Percentiles rank a stretch among this genome's conserved stretches.
Conservation (phyloP, 2,888 invertebrate species). For the Salticus scenicus region DNA sequence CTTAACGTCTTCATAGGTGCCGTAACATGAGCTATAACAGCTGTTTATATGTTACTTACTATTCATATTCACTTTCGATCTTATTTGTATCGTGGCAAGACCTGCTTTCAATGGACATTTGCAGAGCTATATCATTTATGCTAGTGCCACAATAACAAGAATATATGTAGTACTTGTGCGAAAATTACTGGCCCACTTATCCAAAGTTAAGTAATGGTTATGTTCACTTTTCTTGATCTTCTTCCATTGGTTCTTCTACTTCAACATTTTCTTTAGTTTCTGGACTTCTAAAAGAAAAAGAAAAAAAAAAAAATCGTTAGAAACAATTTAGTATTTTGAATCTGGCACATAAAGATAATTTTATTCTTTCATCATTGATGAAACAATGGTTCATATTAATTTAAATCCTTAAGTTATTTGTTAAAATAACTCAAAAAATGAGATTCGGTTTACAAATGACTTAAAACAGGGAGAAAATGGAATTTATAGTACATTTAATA, state of each 20-base stretch:
- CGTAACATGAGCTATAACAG: background rate
- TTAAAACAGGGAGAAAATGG: too few species aligned
- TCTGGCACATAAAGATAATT: too few species aligned
- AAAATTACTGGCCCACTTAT: conserved; percentile 47
- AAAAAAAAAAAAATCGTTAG: background rate
- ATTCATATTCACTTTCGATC: background rate
- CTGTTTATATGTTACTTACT: background rate
- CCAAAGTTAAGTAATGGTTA: conserved; percentile 5
- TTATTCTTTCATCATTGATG: too few species aligned
- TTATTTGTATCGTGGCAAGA: conserved; percentile 29
- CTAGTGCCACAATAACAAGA: conserved; percentile 53
- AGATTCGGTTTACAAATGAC: too few species aligned
- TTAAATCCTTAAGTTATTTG: too few species aligned
- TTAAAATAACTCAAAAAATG: too few species aligned
- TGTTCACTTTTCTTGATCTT: conserved; percentile 70
- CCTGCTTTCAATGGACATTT: conserved; percentile 46
- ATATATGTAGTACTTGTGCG: conserved; percentile 55
- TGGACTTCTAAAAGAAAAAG: conserved; percentile 38
- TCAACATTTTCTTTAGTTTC: conserved; percentile 56
- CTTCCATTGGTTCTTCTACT: conserved; percentile 72
- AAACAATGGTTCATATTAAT: too few species aligned
- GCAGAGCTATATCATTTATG: conserved; percentile 42
- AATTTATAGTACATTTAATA: too few species aligned
- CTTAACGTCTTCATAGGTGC: background rate
- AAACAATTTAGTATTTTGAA: background rate